Percentiles rank a stretch among this genome's conserved stretches.
phyloP scores from a whole-genome alignment of 2,113 vertebrate species.

The Rhinogobius similis region DNA sequence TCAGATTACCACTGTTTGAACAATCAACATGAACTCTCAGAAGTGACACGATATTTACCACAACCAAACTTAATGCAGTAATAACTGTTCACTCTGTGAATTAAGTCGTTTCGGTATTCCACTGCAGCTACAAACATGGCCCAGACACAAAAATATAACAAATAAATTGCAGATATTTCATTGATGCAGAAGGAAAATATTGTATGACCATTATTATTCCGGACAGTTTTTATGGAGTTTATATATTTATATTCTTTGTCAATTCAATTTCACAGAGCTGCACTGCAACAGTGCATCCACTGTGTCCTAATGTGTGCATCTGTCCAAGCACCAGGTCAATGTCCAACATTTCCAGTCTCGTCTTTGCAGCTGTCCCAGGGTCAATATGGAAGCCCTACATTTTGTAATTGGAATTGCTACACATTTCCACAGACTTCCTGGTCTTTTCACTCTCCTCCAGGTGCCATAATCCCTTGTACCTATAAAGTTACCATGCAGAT shows the following conservation, averaged over 20 bases:
- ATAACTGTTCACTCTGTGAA: constrained; percentile 18
- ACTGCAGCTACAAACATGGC: background rate
- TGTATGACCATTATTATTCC: constrained; percentile 19
- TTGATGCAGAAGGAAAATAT: constrained; percentile 1
- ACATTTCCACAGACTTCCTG: constrained; percentile 60
- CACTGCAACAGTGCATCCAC: constrained; percentile 58
- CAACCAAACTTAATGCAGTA: constrained; percentile 60
- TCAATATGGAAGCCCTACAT: constrained; percentile 57
- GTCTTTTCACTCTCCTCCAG: constrained; percentile 57
- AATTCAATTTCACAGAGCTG: constrained; percentile 51
- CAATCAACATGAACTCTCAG: constrained; percentile 45
- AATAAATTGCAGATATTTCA: background rate
- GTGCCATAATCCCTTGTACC: constrained; percentile 63
- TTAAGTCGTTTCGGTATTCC: background rate
- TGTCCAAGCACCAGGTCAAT: constrained; percentile 57
- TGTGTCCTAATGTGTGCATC: constrained; percentile 54
- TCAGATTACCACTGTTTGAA: constrained; percentile 63
- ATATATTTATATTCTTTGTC: constrained; percentile 33
- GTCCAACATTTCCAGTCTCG: constrained; percentile 60
- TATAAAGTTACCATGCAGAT: constrained; percentile 67
- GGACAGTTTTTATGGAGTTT: constrained; percentile 33
- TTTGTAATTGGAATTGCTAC: constrained; percentile 44
- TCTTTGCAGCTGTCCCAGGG: constrained; percentile 59
- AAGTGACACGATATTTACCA: constrained; percentile 68
- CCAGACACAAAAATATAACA: background rate